Evolutionary conservation across 2,888 invertebrate genomes (phyloP).

Genomic region (Baronia brevicornis): DNA sequence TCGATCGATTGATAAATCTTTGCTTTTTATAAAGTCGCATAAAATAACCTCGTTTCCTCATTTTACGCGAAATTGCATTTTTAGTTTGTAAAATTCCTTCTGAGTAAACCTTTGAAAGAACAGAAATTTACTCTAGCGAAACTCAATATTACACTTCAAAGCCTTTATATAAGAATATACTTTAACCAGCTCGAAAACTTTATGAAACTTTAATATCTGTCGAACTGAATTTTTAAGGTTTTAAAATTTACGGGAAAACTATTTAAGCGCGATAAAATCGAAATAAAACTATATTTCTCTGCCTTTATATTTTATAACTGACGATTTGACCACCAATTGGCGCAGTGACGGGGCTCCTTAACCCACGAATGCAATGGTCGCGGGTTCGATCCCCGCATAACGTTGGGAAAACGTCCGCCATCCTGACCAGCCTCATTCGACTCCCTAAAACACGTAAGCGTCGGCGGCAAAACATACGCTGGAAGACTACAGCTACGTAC

Average conservation of each 20-base stretch:
- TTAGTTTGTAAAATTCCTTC: slow-evolving; percentile 11
- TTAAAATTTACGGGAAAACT: slow-evolving; percentile 20
- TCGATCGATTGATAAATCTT: too few species aligned
- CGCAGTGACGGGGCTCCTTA: too few species aligned
- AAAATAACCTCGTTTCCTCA: slow-evolving; percentile 8
- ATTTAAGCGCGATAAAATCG: slow-evolving; percentile 4
- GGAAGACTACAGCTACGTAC: too few species aligned
- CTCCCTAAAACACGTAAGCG: too few species aligned
- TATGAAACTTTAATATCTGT: slow-evolving; percentile 58
- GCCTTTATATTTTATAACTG: too few species aligned
- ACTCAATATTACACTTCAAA: slow-evolving; percentile 50
- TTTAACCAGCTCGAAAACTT: slow-evolving; percentile 44
- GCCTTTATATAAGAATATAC: slow-evolving; percentile 48
- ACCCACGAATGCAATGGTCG: too few species aligned
- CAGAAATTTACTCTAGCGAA: slow-evolving; percentile 43
- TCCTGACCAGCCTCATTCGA: too few species aligned
- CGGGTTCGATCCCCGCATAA: too few species aligned
- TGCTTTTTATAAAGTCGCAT: not conserved
- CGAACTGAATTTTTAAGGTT: slow-evolving; percentile 32
- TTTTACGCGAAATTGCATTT: slow-evolving; percentile 7
- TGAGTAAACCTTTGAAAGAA: slow-evolving; percentile 29
- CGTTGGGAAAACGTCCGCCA: too few species aligned
- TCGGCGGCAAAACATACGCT: too few species aligned
- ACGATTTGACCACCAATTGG: too few species aligned
- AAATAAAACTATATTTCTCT: too few species aligned